phyloP scores from a whole-genome alignment of 2,113 vertebrate genomes.

The Geococcyx californianus region DNA sequence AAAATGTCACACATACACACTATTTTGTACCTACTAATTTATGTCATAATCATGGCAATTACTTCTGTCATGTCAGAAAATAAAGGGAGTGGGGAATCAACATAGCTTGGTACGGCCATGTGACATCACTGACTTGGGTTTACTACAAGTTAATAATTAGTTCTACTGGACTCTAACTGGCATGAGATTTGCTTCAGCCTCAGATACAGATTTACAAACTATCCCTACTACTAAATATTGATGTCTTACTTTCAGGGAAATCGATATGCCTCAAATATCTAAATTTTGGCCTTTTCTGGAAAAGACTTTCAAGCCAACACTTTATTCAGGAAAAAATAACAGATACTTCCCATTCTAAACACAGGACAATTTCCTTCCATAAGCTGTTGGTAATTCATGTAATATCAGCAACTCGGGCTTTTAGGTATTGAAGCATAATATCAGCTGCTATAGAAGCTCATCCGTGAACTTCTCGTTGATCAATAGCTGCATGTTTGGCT shows the following conservation, averaged over 20 bases:
- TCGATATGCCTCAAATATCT: background rate
- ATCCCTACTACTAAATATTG: background rate
- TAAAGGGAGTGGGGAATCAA: background rate
- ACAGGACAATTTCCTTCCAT: background rate
- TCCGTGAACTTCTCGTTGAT: background rate
- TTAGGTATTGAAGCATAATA: background rate
- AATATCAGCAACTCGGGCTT: background rate
- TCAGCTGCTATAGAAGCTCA: background rate
- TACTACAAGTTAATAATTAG: background rate
- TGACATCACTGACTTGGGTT: background rate
- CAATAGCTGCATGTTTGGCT: background rate
- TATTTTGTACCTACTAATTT: background rate
- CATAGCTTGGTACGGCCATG: background rate
- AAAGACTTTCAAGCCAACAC: background rate
- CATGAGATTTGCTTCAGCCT: background rate
- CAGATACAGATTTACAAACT: background rate
- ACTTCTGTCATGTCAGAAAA: conserved; percentile 1
- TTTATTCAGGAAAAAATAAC: background rate
- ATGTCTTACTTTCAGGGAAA: background rate
- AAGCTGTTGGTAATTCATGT: background rate
- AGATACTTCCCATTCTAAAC: background rate
- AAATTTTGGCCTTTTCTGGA: background rate
- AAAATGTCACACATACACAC: background rate
- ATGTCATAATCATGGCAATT: background rate
- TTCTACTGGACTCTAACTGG: background rate